Percentiles rank a stretch among this genome's conserved stretches.
These are phyloP conservation scores for Larimichthys crocea DNA, from an alignment of 2,113 vertebrate species.

Conservation along the genomic window DNA sequence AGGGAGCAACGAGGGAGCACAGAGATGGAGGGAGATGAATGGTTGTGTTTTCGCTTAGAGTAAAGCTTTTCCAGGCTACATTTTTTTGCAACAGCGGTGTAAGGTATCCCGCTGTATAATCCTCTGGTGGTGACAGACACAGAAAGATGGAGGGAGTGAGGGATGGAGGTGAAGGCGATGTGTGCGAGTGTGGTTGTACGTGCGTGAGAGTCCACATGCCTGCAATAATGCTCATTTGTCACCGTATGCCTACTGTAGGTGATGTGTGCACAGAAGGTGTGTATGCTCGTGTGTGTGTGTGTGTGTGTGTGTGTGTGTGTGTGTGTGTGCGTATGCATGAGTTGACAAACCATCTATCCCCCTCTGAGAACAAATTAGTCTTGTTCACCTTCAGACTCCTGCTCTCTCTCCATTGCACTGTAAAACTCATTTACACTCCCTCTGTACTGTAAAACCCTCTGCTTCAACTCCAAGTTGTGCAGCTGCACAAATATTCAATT, in stretches of 20 bases:
- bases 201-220: constrained; percentile 36
- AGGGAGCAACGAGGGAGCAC: constrained; percentile 21
- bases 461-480: constrained; percentile 48
- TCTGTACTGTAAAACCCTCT: constrained; percentile 36
- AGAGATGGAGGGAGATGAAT: constrained; percentile 56
- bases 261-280: background rate
- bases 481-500: constrained; percentile 67
- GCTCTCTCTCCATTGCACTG: constrained; percentile 47
- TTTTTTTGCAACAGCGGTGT: constrained; percentile 66
- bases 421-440: constrained; percentile 47
- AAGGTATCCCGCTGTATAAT: constrained; percentile 77
- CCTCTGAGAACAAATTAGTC: constrained; percentile 58
- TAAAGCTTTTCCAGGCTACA: constrained; percentile 65
- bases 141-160: constrained; percentile 60
- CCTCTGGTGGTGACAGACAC: constrained; percentile 73
- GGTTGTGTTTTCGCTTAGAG: constrained; percentile 60
- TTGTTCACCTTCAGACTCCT: constrained; percentile 49
- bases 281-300: background rate
- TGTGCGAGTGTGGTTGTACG: constrained; percentile 10
- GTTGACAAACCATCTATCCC: constrained; percentile 31
- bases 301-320: background rate
- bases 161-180: constrained; percentile 67
- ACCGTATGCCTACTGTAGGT: constrained; percentile 37
- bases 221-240: constrained; percentile 40
- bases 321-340: background rate